Base-by-base conservation (phyloP, 2,888 invertebrate species). In the Pollenia amentaria region DNA sequence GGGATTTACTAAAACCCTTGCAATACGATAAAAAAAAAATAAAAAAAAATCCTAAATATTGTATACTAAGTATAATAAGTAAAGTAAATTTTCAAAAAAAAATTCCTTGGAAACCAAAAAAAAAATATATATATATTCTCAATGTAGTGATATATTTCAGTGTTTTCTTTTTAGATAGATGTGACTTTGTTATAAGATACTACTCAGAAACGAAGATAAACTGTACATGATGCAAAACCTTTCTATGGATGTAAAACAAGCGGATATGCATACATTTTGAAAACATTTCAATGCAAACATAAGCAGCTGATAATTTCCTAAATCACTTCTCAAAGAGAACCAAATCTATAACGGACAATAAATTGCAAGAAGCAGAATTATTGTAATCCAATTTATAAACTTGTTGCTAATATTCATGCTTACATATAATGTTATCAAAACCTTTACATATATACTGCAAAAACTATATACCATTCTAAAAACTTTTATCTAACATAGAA, bases 291-390 rank as follows among this genome's bases (percentile, higher is more conserved):
- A 11, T 10, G 14, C 16, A 10, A 53, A 18, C 4, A 53, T 14
- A 1, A 53, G 18, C 18, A n/a, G n/a, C n/a, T n/a, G 9, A 53
- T 16, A 16, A 2, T 16, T 16, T 1, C 16, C 16, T 16, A n/a
- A n/a, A 6, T 53, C 8, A 14, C n/a, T 48, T 48, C n/a, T 48
- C 14, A n/a, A 8, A 51, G 9, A 9, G 7, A 51, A 51, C n/a
- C 48, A 51, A 51, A 51, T 51, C 48, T 51, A 51, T 51, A 48
- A 8, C 21, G 67, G 67, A 67, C 67, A 67, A 29, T 21, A 46
- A 67, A 44, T 14, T 67, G 48, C 67, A n/a, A 18, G 6, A 18
- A 48, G 67, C 67, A 48, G 8, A 67, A 48, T 44, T 46, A 21
- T n/a, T 67, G 67, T 67, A 48, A 44, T 51, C n/a, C 67, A 51